A percentile compares a stretch with the other conserved stretches of the same genome.
These are phyloP conservation scores for Formica exsecta DNA, from an alignment of 1,140 invertebrate species.

Conservation along the genomic window DNA sequence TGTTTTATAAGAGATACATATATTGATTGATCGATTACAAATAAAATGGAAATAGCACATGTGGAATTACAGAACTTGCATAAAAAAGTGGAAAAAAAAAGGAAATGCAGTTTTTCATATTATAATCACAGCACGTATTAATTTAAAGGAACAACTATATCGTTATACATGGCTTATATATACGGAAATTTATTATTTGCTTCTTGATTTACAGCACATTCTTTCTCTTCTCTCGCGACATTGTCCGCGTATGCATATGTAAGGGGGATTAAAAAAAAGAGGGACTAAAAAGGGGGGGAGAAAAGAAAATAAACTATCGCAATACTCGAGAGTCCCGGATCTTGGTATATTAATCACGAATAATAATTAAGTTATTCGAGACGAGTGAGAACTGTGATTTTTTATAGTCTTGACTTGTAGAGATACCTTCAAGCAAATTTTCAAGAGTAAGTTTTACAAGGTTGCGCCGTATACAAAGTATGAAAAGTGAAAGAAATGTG, in stretches of 20 bases:
- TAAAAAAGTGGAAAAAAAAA: conserved; percentile 31
- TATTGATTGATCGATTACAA: conserved; percentile 23
- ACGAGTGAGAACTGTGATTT: conserved; percentile 77
- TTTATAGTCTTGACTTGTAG: conserved; percentile 78
- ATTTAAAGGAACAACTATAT: conserved; percentile 44
- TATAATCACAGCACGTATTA: conserved; percentile 57
- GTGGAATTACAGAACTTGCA: conserved; percentile 54
- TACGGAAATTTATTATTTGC: conserved; percentile 52
- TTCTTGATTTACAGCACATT: conserved; percentile 21
- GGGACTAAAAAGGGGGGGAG: neutral
- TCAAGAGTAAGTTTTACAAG: conserved; percentile 75
- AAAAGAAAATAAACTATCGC: conserved; percentile 35
- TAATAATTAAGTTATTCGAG: conserved; percentile 75
- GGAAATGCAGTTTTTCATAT: conserved; percentile 34
- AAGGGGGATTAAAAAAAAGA: conserved; percentile 10
- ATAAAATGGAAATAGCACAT: conserved; percentile 32
- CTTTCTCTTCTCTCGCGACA: conserved; percentile 48
- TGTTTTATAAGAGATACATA: neutral
- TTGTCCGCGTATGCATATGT: conserved; percentile 35
- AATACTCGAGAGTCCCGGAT: conserved; percentile 69
- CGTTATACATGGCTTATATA: conserved; percentile 33
- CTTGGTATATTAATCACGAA: conserved; percentile 64
- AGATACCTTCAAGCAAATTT: conserved; percentile 72
- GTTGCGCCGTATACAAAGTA: conserved; percentile 73
- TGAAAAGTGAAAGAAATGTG: conserved; percentile 63